Conservation (phyloP, 2,113 vertebrate genomes). For the Nerophis lumbriciformis region DNA sequence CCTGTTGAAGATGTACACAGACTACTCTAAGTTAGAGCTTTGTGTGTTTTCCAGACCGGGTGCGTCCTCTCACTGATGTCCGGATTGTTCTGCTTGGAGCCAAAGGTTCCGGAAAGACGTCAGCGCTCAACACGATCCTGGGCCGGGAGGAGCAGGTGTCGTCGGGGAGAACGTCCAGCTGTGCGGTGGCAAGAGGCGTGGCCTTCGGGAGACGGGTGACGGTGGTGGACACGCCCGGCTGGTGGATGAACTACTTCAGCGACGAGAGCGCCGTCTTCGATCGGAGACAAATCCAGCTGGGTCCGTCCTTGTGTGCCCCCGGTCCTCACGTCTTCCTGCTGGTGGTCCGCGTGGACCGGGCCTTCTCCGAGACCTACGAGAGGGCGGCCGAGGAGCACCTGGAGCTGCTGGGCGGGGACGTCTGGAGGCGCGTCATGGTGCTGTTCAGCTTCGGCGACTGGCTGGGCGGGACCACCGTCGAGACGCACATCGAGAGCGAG, state of each 20-base stretch:
- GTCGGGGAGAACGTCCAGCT: constrained; percentile 39
- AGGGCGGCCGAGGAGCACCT: constrained; percentile 56
- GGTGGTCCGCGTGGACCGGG: constrained; percentile 58
- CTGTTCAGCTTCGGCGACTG: constrained; percentile 64
- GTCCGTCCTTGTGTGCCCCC: constrained; percentile 48
- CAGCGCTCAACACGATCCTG: constrained; percentile 56
- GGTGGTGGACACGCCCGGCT: constrained; percentile 68
- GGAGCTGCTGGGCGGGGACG: constrained; percentile 39
- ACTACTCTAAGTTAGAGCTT: too few relatives aligned
- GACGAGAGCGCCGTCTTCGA: constrained; percentile 57
- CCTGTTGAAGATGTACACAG: too few relatives aligned
- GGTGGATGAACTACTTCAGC: constrained; percentile 70
- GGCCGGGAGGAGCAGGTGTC: background rate
- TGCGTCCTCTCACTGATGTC: constrained; percentile 32
- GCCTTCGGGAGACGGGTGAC: constrained; percentile 55
- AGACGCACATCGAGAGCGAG: constrained; percentile 64
- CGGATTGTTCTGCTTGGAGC: constrained; percentile 64
- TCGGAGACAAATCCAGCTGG: constrained; percentile 44
- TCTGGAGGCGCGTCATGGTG: constrained; percentile 54
- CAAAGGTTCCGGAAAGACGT: constrained; percentile 66
- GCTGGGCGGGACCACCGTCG: constrained; percentile 43
- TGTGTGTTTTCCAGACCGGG: constrained; percentile 32
- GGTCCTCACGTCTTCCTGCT: constrained; percentile 66
- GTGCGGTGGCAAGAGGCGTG: constrained; percentile 5
- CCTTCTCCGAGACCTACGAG: constrained; percentile 57